Evolutionary conservation across 2,797 vertebrate species (phyloP), one percentile per base, ranked within the genome.

Genomic region (Microtus agrestis): DNA sequence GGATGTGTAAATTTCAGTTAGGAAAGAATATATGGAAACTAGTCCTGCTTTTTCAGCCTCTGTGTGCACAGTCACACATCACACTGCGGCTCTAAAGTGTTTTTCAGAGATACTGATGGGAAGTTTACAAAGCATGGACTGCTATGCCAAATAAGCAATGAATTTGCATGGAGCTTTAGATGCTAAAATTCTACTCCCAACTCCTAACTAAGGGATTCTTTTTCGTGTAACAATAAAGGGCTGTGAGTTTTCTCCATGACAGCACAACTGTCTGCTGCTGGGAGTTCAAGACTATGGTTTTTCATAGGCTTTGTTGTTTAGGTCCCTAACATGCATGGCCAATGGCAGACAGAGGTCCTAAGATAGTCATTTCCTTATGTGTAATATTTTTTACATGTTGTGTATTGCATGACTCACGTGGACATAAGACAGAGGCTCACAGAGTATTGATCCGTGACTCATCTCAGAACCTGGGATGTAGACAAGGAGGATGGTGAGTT

Each of bases 361-460:
- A 96, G 85, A 59, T 56, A 69, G 37, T 86, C 4, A 63, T 91
- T 93, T 91, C 40, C 86, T 86, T 43, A 6, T 61, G 34, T 67
- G 6, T 71, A 61, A 13, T 48, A 15, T 48, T 91, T 82, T 89
- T 43, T 79, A 14, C 15, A 2, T 89, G 17, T 15, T 79, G 48
- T 91, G 80, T 78, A 80, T 63, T 43, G 1, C 82, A 12, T 2
- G 3, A n/a, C 37, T 10, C 4, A 61, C 23, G 27, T 67, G 43
- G 34, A 56, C 89, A 34, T 54, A 54, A 91, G 87, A 56, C 17
- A 25, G 43, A 19, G 91, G 91, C 82, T 46, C 9, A 48, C 5
- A n/a, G 2, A 25, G 3, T 25, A 21, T 84, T 61, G 27, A 34
- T 78, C 73, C 5, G 9, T 9, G 74, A 2, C 65, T 84, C 29